Base-by-base conservation (phyloP, 2,888 invertebrate genomes). In the Eurytoma adleriae region DNA sequence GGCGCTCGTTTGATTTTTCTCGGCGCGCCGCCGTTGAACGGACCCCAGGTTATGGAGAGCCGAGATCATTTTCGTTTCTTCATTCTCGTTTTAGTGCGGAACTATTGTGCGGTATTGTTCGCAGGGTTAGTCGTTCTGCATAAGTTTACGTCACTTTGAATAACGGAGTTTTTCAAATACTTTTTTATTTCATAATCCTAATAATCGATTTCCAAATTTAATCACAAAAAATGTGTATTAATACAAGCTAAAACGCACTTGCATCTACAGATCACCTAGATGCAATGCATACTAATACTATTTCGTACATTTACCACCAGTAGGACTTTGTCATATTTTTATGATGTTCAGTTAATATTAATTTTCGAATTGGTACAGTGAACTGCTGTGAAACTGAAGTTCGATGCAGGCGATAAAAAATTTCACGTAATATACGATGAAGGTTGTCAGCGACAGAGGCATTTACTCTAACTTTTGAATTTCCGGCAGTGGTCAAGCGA, bases 391-490 rank as follows among this genome's bases (percentile, higher is more conserved):
- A 27, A 40, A 18, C 40, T 40, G 10, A 62, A 30, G 30, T 2
- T 0, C 27, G 40, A 40, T n/a, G 16, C 40, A 18, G 5, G n/a
- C 7, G 30, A 61, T 24, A 61, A 61, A 52, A 71, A 18, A 59
- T 20, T 20, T 71, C 27, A 14, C 57, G 3, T 59, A 56, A 18
- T 14, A 40, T 57, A 66, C 77, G 62, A 64, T 70, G 1, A 40
- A 48, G 2, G 30, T 75, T 62, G 69, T 56, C 66, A 40, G 13
- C 12, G 18, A 16, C 68, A 50, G 48, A 12, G 48, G 40, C 61
- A 61, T 68, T 77, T 74, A 67, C 59, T 40, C 50, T 56, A 75
- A 81, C 78, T 78, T 78, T 78, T 75, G 71, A 81, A 81, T 81
- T 78, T 81, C 78, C 81, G 78, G 61, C 57, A 52, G 71, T 69